Conservation (phyloP, 37 sponge, comb jelly and placozoan genomes). For the Geodia barretti region DNA sequence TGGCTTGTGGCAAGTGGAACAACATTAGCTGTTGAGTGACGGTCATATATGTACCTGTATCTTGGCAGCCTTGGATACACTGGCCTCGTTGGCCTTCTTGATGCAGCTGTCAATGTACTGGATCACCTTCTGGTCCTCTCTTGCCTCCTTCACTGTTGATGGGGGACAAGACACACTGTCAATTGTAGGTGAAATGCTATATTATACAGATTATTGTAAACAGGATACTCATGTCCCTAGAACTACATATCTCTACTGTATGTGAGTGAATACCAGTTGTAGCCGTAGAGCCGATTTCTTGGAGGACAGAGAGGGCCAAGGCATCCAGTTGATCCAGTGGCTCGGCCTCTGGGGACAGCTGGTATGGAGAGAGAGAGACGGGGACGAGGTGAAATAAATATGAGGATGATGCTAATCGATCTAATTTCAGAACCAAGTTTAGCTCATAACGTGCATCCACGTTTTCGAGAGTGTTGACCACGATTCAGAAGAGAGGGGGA, state of each 20-base stretch:
- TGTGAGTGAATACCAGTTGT: constrained; percentile 20
- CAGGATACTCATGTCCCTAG: too few relatives aligned
- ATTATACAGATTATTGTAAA: background rate
- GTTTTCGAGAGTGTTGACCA: background rate
- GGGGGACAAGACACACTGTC: background rate
- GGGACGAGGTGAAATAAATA: background rate
- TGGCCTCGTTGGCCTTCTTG: constrained; percentile 59
- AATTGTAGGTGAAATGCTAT: background rate
- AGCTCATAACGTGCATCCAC: background rate
- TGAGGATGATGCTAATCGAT: background rate
- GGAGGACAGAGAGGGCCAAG: constrained; percentile 45
- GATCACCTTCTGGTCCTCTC: constrained; percentile 58
- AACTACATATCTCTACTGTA: background rate
- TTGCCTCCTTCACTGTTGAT: constrained; percentile 64
- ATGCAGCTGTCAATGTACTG: constrained; percentile 79
- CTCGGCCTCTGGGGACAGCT: constrained; percentile 28
- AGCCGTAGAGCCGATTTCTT: constrained; percentile 45
- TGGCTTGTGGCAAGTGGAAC: too few relatives aligned
- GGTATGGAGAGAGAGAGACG: background rate
- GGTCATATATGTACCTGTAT: constrained; percentile 70
- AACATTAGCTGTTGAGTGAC: too few relatives aligned
- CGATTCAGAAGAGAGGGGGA: constrained; percentile 21
- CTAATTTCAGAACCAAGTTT: background rate
- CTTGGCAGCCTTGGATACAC: constrained; percentile 59
- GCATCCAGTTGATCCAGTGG: constrained; percentile 70